Base-by-base conservation (phyloP, 2,797 vertebrate species). In the Semaprochilodus insignis region DNA sequence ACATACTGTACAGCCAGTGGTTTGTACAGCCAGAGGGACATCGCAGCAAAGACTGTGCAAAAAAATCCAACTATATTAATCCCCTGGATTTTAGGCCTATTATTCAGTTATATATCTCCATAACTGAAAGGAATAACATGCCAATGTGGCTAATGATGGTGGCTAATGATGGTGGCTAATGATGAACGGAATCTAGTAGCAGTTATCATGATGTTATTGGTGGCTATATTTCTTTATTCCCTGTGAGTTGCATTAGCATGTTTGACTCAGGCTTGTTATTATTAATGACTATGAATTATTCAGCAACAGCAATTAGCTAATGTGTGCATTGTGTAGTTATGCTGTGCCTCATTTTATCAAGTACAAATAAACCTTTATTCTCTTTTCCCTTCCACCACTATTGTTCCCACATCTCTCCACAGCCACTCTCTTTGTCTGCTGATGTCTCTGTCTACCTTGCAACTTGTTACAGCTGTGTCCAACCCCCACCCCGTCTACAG, bases 1-100 rank as follows among this genome's bases (percentile, higher is more conserved):
- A 73, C 71, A 81, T 63, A 83, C 54, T 79, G 82, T 73, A 73
- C 74, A 52, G 74, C n/a, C 55, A 77, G 70, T 81, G 40, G 59
- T 75, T 83, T 52, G 36, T 67, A 62, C 67, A 72, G 44, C 23
- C 70, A 72, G 70, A 59, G 34, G 66, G 54, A 27, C 52, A 36
- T 2, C 17, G 59, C 52, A 27, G 60, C 8, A 63, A 55, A 81
- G 16, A 67, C 25, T 23, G 34, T 34, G 36, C 57, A 67, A n/a
- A 23, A 7, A 19, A 15, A 51, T 62, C 25, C 36, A 14, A 60
- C 66, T 54, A 0, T 70, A 63, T 71, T 16, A 62, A 23, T 21
- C 40, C 8, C 34, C 40, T 11, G 15, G 5, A 17, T 11, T 16
- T 6, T 31, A 36, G 11, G 44, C 44, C 10, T 48, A 8, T 11